Conservation (phyloP, 2,888 invertebrate genomes). For the Spilosoma lubricipeda region DNA sequence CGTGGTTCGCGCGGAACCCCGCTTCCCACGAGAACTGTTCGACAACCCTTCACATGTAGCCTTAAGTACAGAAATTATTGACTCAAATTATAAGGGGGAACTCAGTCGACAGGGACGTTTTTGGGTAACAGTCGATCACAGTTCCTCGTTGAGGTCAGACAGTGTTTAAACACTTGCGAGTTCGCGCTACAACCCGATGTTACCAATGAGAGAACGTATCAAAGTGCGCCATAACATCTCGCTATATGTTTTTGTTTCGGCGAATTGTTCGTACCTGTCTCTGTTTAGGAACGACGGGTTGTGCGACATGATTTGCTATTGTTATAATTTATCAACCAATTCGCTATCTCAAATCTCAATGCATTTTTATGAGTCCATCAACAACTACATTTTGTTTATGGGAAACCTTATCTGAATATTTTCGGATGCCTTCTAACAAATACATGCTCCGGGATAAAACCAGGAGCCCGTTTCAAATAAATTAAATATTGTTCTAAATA, state of each 20-base stretch:
- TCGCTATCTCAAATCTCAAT: conserved; percentile 71
- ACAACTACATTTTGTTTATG: conserved; percentile 49
- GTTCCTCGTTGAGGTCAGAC: conserved; percentile 51
- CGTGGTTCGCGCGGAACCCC: conserved; percentile 49
- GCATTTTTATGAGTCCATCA: conserved; percentile 61
- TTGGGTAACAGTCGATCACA: conserved; percentile 40
- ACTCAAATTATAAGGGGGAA: conserved; percentile 14
- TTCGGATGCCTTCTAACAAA: conserved; percentile 66
- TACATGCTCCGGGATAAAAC: conserved; percentile 42
- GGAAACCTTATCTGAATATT: conserved; percentile 48
- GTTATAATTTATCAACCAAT: conserved; percentile 52
- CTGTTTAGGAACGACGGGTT: conserved; percentile 69
- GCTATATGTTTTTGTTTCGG: conserved; percentile 23
- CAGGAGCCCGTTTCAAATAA: conserved; percentile 67
- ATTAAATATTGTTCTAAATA: conserved; percentile 68
- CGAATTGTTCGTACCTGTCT: conserved; percentile 49
- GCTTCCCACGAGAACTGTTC: conserved; percentile 24
- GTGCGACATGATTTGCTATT: conserved; percentile 48
- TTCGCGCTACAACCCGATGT: conserved; percentile 66
- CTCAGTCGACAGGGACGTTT: conserved; percentile 16
- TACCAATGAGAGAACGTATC: conserved; percentile 62
- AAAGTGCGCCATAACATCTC: conserved; percentile 26
- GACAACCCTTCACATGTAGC: conserved; percentile 13
- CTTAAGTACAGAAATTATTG: conserved; percentile 26
- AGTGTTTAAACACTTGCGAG: conserved; percentile 18